Evolutionary conservation across 2,113 vertebrate species (phyloP).

Genomic region (Neolamprologus tretocephalus): DNA sequence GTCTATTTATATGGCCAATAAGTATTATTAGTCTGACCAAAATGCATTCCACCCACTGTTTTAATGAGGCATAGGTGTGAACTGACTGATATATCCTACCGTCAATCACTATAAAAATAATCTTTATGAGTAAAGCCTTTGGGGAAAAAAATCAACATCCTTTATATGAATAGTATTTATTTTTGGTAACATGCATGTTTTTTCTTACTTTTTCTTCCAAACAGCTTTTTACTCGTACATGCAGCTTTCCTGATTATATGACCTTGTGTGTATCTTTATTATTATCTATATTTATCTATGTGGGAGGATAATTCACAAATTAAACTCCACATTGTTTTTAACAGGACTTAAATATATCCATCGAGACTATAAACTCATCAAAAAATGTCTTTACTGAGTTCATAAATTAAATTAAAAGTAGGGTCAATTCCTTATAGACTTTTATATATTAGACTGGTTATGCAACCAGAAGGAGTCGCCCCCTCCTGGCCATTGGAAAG

Average conservation of each 20-base stretch:
- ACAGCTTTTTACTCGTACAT: neutral
- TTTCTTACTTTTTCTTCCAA: neutral
- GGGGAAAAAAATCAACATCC: neutral
- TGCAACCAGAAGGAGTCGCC: neutral
- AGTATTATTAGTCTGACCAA: neutral
- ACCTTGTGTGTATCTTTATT: neutral
- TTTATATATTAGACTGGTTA: neutral
- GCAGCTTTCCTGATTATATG: neutral
- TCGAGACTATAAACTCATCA: neutral
- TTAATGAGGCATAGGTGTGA: neutral
- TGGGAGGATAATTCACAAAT: neutral
- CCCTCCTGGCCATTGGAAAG: neutral
- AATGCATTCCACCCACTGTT: neutral
- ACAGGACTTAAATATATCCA: neutral
- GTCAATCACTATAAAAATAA: neutral
- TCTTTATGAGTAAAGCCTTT: neutral
- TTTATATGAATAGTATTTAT: neutral
- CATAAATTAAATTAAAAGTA: neutral
- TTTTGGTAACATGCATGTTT: neutral
- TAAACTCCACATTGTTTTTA: neutral
- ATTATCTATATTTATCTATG: neutral
- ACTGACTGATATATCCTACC: neutral
- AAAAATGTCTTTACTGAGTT: neutral
- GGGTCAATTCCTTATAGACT: neutral
- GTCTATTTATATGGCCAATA: neutral